Conservation (phyloP, 1,140 invertebrate genomes). For the Archivesica marissinica region DNA sequence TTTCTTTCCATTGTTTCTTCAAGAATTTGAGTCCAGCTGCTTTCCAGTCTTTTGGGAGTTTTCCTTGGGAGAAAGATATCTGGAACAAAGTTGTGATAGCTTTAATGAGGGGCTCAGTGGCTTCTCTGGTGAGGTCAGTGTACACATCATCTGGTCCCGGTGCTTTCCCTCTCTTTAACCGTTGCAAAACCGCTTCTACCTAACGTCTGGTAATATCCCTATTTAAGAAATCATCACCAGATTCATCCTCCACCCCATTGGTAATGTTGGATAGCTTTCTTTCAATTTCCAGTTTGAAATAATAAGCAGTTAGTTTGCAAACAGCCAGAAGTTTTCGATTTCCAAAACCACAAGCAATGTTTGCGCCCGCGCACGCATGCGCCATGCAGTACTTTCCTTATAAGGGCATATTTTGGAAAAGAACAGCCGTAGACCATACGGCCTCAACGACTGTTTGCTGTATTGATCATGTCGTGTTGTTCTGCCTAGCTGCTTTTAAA, state of each 20-base stretch:
- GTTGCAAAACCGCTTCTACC: neutral
- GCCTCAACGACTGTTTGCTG: too few species aligned
- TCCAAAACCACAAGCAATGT: too few species aligned
- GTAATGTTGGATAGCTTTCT: neutral
- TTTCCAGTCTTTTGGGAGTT: neutral
- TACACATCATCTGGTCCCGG: neutral
- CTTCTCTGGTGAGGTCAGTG: neutral
- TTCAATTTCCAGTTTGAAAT: neutral
- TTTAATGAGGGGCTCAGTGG: neutral
- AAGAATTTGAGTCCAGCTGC: constrained; percentile 6
- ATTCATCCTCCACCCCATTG: neutral
- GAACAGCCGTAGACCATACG: too few species aligned
- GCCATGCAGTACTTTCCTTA: too few species aligned
- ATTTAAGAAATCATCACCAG: neutral
- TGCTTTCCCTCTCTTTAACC: constrained; percentile 1
- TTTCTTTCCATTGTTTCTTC: constrained; percentile 8
- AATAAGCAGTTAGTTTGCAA: too few species aligned
- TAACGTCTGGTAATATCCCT: neutral
- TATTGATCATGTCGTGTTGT: too few species aligned
- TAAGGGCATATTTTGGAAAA: too few species aligned
- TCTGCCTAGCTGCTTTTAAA: too few species aligned
- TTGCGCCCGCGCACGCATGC: too few species aligned
- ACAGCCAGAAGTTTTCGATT: too few species aligned
- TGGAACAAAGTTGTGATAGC: neutral
- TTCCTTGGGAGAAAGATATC: neutral